These are phyloP conservation scores for Tiaroga cobitis DNA, from an alignment of 2,797 vertebrate species.

Conservation along the genomic window DNA sequence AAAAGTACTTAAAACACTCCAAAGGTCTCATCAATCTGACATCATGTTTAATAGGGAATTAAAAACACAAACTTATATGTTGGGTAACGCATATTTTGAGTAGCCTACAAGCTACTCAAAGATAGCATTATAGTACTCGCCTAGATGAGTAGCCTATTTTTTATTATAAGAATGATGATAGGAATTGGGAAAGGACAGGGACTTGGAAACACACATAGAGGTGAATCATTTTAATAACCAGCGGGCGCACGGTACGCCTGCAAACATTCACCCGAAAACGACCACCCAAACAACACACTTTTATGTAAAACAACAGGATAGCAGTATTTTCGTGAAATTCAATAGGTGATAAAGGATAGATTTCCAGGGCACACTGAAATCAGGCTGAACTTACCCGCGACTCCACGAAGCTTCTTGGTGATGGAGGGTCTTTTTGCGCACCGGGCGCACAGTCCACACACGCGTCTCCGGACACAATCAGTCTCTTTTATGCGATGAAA, in stretches of 20 bases:
- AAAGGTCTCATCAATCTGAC: not conserved
- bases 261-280: not conserved
- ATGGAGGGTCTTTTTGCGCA: conserved; percentile 24
- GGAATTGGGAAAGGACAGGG: not conserved
- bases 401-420: conserved; percentile 18
- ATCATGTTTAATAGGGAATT: not conserved
- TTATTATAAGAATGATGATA: not conserved
- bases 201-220: not conserved
- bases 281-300: not conserved
- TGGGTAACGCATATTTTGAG: too few species aligned
- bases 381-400: conserved; percentile 28
- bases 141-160: not conserved
- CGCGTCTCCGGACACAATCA: conserved; percentile 50
- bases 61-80: not conserved
- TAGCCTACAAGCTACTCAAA: not conserved
- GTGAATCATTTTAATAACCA: not conserved
- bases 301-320: not conserved
- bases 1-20: conserved; percentile 13
- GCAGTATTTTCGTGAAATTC: not conserved
- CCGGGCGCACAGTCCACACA: conserved; percentile 23
- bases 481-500: conserved; percentile 63
- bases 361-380: not conserved
- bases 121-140: too few species aligned
- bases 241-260: not conserved
- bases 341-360: not conserved